These are phyloP conservation scores for Hirtodrosophila trivittata DNA, from an alignment of 2,888 invertebrate genomes.

Conservation along the genomic window DNA sequence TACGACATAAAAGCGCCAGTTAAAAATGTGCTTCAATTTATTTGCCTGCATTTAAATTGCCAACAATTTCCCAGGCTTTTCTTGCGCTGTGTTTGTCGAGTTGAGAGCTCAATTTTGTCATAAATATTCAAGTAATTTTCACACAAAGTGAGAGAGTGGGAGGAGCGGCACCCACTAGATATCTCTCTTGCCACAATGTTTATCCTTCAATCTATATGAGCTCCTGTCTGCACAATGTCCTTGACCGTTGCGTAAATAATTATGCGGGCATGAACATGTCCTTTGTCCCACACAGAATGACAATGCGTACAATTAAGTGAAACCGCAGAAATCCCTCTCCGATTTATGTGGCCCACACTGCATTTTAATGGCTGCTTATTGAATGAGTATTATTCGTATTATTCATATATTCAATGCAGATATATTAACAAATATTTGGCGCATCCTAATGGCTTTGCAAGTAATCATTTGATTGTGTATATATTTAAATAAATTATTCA, in stretches of 20 bases:
- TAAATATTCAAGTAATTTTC: constrained; percentile 57
- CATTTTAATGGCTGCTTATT: constrained; percentile 65
- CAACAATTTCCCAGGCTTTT: constrained; percentile 35
- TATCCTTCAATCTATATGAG: constrained; percentile 6
- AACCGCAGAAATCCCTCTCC: constrained; percentile 52
- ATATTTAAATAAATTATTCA: constrained; percentile 23
- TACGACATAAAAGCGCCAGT: constrained; percentile 52
- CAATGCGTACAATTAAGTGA: constrained; percentile 58
- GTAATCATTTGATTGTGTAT: constrained; percentile 14
- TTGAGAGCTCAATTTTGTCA: constrained; percentile 45
- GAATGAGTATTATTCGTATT: constrained; percentile 19
- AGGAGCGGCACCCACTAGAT: no score
- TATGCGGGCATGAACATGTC: constrained; percentile 30
- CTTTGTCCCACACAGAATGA: constrained; percentile 23
- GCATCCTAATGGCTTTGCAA: constrained; percentile 51
- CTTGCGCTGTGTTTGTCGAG: constrained; percentile 23
- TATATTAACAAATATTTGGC: constrained; percentile 46
- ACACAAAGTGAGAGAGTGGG: neutral
- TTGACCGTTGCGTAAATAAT: constrained; percentile 61
- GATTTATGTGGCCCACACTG: constrained; percentile 56
- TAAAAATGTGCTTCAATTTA: constrained; percentile 70
- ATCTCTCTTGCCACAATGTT: neutral
- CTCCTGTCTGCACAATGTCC: constrained; percentile 36
- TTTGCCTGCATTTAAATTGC: constrained; percentile 63
- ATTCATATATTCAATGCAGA: constrained; percentile 23